Evolutionary conservation across 2,113 vertebrate genomes (phyloP).

Genomic region (Ailuropoda melanoleuca): DNA sequence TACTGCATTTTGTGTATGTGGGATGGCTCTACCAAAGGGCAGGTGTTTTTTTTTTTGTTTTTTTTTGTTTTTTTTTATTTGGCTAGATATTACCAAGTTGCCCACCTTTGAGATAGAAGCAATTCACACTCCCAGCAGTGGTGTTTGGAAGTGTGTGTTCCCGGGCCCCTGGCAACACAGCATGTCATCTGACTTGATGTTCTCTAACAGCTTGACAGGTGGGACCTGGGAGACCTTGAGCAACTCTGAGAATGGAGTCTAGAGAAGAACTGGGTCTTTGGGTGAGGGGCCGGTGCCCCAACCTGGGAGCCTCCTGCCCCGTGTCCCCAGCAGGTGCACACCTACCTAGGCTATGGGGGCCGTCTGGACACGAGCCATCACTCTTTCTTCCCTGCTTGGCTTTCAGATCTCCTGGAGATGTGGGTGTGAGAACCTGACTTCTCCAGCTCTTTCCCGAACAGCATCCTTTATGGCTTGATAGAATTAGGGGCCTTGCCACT

Average conservation of each 20-base stretch:
- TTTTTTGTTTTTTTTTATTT: background rate
- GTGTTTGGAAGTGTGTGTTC: background rate
- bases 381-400: background rate
- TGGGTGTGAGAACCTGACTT: background rate
- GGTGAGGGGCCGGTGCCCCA: too few relatives aligned
- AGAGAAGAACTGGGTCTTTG: background rate
- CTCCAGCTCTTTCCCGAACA: background rate
- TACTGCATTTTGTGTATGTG: background rate
- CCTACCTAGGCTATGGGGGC: background rate
- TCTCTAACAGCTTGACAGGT: background rate
- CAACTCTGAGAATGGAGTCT: background rate
- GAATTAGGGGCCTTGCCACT: background rate
- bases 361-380: background rate
- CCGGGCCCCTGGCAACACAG: background rate
- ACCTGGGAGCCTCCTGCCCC: background rate
- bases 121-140: background rate
- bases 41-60: background rate
- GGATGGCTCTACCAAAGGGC: background rate
- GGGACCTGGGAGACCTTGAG: background rate
- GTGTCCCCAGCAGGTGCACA: background rate
- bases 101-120: background rate
- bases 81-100: background rate
- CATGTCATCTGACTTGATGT: background rate
- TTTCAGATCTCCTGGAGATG: background rate
- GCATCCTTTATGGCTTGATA: background rate